A percentile compares a stretch with the other conserved stretches of the same genome.
Conservation (phyloP, 1,140 invertebrate genomes). For the Melanaphis sacchari region DNA sequence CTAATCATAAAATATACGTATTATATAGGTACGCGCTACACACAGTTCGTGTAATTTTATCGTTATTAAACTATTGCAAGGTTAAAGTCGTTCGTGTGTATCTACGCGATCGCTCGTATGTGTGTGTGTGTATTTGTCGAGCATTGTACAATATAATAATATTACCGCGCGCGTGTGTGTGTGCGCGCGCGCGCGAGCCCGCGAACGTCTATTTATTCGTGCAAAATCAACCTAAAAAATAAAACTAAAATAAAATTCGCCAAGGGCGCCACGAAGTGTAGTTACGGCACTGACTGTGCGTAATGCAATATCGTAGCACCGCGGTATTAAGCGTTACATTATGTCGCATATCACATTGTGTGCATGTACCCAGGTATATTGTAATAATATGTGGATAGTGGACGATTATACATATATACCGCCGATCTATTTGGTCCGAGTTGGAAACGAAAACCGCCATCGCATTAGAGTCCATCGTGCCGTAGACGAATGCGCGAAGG, state of each 20-base stretch:
- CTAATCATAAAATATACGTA: not conserved
- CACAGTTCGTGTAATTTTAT: not conserved
- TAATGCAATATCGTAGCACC: too few species aligned
- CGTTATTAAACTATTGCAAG: not conserved
- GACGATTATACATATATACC: too few species aligned
- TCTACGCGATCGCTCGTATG: not conserved
- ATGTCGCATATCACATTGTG: too few species aligned
- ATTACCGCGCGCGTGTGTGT: not conserved
- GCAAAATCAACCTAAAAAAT: too few species aligned
- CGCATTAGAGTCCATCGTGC: too few species aligned
- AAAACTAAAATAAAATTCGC: too few species aligned
- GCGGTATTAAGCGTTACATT: too few species aligned
- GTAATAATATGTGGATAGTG: not conserved
- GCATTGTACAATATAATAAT: not conserved
- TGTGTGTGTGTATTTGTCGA: not conserved
- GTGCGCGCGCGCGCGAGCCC: too few species aligned
- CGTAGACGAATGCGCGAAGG: not conserved
- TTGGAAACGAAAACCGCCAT: not conserved
- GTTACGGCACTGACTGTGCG: too few species aligned
- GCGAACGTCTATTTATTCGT: not conserved
- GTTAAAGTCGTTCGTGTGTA: not conserved
- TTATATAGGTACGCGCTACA: not conserved
- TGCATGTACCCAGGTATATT: too few species aligned
- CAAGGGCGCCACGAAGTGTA: too few species aligned
- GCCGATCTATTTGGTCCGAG: not conserved